Conservation (phyloP, 2,797 vertebrate genomes). For the Amniataba percoides region DNA sequence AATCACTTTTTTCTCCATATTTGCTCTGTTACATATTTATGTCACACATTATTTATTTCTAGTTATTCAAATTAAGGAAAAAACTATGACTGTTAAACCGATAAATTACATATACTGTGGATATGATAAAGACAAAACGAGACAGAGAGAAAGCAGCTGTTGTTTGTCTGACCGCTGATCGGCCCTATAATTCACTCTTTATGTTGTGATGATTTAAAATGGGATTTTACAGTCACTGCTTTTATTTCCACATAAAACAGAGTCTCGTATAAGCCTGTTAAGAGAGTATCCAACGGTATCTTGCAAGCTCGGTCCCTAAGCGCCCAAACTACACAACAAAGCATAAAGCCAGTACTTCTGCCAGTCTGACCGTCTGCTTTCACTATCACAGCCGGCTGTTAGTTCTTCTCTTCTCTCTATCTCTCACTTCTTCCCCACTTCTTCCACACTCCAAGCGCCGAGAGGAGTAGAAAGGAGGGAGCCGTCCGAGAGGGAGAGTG, state of each 20-base stretch:
- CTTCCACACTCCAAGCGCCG: constrained; percentile 45
- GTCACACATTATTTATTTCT: neutral
- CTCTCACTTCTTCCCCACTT: constrained; percentile 33
- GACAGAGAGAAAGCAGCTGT: constrained; percentile 18
- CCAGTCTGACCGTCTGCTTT: constrained; percentile 65
- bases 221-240: constrained; percentile 71
- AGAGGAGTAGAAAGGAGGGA: constrained; percentile 50
- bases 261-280: constrained; percentile 73
- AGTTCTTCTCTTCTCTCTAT: constrained; percentile 50
- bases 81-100: neutral
- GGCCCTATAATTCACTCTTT: constrained; percentile 64
- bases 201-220: constrained; percentile 64
- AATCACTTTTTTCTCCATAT: constrained; percentile 10
- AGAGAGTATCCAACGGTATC: constrained; percentile 58
- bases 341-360: constrained; percentile 46
- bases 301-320: constrained; percentile 62
- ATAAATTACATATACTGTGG: neutral
- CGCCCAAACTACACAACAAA: constrained; percentile 66
- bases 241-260: constrained; percentile 69
- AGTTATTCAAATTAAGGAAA: neutral
- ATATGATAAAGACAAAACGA: neutral
- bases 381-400: constrained; percentile 64
- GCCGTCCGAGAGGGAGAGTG: constrained; percentile 33
- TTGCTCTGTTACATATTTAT: neutral
- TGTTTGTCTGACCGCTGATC: constrained; percentile 55